Conservation (phyloP, 2,888 invertebrate species). For the Caenorhabditis afra region DNA sequence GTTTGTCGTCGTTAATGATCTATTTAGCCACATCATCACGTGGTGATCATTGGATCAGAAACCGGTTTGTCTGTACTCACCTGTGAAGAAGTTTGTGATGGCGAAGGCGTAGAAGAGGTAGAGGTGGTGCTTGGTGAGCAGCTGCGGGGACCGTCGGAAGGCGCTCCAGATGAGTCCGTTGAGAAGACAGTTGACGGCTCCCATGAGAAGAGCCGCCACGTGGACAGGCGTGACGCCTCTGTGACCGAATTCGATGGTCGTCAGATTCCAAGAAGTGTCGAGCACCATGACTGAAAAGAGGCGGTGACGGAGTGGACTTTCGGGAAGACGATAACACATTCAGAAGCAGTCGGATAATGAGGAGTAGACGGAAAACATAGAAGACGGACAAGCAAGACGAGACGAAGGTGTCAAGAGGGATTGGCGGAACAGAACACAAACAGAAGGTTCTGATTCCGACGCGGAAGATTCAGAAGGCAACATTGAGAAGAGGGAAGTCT, state of each 20-base stretch:
- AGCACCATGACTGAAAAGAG: conserved; percentile 58
- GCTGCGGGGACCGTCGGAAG: conserved; percentile 56
- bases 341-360: conserved; percentile 22
- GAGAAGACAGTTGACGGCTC: conserved; percentile 63
- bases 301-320: conserved; percentile 3
- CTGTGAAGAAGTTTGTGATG: conserved; percentile 69
- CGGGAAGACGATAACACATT: conserved; percentile 12
- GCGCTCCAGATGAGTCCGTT: conserved; percentile 69
- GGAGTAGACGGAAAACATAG: neutral
- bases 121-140: conserved; percentile 67
- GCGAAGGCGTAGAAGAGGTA: conserved; percentile 69
- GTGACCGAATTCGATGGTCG: conserved; percentile 61
- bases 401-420: neutral
- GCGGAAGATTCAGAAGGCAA: too few species aligned
- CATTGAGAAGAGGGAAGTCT: too few species aligned
- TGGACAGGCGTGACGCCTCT: conserved; percentile 59
- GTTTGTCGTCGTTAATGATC: too few species aligned
- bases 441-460: neutral
- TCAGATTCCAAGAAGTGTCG: conserved; percentile 64
- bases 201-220: conserved; percentile 59
- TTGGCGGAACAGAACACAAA: neutral
- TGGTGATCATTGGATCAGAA: too few species aligned
- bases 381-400: neutral
- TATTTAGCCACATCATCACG: too few species aligned
- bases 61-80: conserved; percentile 28